A percentile compares a stretch with the other conserved stretches of the same genome.
Evolutionary conservation across 2,888 invertebrate genomes (phyloP).

Genomic region (Branchinecta sandiegonensis): DNA sequence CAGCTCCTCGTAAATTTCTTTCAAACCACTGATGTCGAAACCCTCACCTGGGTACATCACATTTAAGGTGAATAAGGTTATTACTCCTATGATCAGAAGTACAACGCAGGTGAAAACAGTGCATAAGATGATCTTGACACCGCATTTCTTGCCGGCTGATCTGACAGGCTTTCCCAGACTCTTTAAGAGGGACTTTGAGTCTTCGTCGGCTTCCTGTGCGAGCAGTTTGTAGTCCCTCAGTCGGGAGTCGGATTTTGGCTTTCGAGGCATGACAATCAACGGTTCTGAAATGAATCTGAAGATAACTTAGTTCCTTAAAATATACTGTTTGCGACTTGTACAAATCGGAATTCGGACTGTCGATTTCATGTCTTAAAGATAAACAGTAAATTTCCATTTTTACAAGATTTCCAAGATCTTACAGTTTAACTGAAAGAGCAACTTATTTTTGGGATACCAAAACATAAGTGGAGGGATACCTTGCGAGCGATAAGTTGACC

Average conservation of each 20-base stretch:
- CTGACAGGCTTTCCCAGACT: not conserved
- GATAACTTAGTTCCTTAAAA: no score
- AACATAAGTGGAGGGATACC: no score
- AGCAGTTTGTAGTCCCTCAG: not conserved
- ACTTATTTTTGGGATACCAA: no score
- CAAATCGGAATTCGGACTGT: no score
- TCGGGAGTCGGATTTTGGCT: not conserved
- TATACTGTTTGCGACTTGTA: no score
- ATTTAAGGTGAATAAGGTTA: not conserved
- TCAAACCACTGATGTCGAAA: not conserved
- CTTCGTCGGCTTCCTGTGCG: constrained; percentile 1
- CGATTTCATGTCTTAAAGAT: no score
- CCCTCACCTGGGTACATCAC: not conserved
- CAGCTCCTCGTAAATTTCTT: not conserved
- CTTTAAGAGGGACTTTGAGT: not conserved
- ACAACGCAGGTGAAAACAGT: not conserved
- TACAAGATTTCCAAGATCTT: no score
- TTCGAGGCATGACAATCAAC: not conserved
- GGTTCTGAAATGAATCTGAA: not conserved
- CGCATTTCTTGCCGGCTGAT: not conserved
- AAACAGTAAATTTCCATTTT: no score
- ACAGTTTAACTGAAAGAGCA: no score
- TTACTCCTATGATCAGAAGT: not conserved
- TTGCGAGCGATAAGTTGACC: no score
- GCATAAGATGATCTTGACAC: not conserved